Percentiles rank a stretch among this genome's conserved stretches.
Evolutionary conservation across 2,113 vertebrate genomes (phyloP).

Genomic region (Bungarus multicinctus): DNA sequence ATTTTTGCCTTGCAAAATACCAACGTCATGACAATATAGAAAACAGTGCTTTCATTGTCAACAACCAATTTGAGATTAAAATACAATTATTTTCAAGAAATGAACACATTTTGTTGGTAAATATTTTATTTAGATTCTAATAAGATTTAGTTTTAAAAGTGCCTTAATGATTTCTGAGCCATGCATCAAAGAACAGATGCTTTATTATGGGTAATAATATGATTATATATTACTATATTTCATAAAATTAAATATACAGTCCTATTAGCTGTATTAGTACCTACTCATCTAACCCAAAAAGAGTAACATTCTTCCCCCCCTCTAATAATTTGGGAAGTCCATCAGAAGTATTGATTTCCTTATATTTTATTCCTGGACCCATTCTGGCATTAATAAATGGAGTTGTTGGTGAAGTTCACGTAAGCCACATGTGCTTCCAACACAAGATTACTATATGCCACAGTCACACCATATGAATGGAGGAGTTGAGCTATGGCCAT

Average conservation of each 20-base stretch:
- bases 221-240: not conserved
- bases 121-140: not conserved
- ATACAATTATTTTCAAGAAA: not conserved
- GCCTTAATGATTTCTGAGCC: not conserved
- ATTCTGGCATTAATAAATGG: not conserved
- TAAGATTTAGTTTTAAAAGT: not conserved
- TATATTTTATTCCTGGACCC: not conserved
- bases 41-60: not conserved
- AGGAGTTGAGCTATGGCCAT: not conserved
- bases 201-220: not conserved
- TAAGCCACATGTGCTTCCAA: not conserved
- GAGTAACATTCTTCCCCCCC: not conserved
- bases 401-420: not conserved
- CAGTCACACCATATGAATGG: not conserved
- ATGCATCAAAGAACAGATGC: not conserved
- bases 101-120: not conserved
- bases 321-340: not conserved
- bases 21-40: not conserved
- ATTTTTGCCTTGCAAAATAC: not conserved
- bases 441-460: not conserved
- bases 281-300: not conserved
- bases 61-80: not conserved
- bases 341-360: not conserved
- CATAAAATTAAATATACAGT: not conserved
- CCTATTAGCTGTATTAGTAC: not conserved